Evolutionary conservation across 2,113 vertebrate genomes (phyloP), one percentile per base, ranked within the genome.

Genomic region (Colossoma macropomum): DNA sequence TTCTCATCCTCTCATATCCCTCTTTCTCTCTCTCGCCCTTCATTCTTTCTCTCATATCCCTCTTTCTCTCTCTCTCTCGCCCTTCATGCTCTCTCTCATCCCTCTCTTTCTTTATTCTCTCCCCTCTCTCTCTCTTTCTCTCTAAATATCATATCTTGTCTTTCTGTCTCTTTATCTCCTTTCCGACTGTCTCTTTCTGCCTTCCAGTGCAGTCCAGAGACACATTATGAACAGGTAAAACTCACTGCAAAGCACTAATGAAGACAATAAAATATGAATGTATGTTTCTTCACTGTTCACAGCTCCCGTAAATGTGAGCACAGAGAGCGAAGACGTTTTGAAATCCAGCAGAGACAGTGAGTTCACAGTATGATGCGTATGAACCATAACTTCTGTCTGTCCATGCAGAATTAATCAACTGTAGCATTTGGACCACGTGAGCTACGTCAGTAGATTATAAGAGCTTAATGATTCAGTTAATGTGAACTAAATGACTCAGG

Each of bases 391-490:
- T 60, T 60, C 3, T 23, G 23, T 71, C 52, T 81, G 65, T 77
- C 63, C 56, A 21, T 59, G 73, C 74, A 32, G 32, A 48, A 66
- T 69, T 45, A 76, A 82, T 82, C 15, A 82, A 70, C 62, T n/a
- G 48, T 17, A 76, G 50, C 75, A 82, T 17, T 38, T 60, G 63
- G 73, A 9, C 41, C 48, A 63, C 38, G 60, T 77, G 65, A 70
- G 59, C 54, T 56, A 59, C 12, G 69, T 77, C 32, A 77, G n/a
- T 27, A 54, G 25, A 77, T 83, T 56, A 83, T 56, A 38, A n/a
- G 65, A 77, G 63, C 74, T 77, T 83, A 45, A 82, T 77, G 65
- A 32, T 74, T 70, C 69, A 70, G 34, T 62, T 69, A 30, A 30
- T 63, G 25, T 38, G 56, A 75, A 77, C 66, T 41, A 70, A 70